Percentiles rank a stretch among this genome's conserved stretches.
These are phyloP conservation scores for Diaphora mendica DNA, from an alignment of 2,888 invertebrate genomes.

Conservation along the genomic window DNA sequence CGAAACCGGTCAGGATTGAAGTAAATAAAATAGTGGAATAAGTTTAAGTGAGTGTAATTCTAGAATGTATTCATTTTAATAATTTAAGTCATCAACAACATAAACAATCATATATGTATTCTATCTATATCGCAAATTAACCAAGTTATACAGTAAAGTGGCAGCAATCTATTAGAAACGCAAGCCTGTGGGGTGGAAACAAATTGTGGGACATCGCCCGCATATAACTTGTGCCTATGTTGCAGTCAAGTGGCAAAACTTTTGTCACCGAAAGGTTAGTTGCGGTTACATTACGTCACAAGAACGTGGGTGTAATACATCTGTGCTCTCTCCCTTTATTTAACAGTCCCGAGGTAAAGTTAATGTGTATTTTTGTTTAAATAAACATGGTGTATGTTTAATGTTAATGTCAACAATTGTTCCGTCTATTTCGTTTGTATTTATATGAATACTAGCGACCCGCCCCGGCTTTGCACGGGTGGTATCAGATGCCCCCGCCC, in stretches of 20 bases:
- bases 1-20: too few relatives aligned
- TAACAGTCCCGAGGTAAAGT: not conserved
- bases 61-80: not conserved
- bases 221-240: conserved; percentile 36
- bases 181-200: conserved; percentile 44
- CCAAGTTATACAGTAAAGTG: conserved; percentile 44
- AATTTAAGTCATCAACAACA: not conserved
- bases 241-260: conserved; percentile 3
- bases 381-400: too few relatives aligned
- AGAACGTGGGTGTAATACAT: not conserved
- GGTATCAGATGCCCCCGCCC: too few relatives aligned
- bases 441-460: not conserved
- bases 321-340: not conserved
- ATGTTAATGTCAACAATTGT: not conserved
- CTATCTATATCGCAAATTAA: conserved; percentile 40
- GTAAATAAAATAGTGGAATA: too few relatives aligned
- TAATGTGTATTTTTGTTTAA: not conserved
- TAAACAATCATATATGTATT: conserved; percentile 12
- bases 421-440: not conserved
- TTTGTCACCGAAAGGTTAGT: not conserved
- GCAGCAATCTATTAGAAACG: conserved; percentile 48
- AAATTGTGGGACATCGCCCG: conserved; percentile 46
- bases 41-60: too few relatives aligned
- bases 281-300: not conserved
- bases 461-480: too few relatives aligned